phyloP scores from a whole-genome alignment of 2,113 vertebrate species.

The Trinectes maculatus region DNA sequence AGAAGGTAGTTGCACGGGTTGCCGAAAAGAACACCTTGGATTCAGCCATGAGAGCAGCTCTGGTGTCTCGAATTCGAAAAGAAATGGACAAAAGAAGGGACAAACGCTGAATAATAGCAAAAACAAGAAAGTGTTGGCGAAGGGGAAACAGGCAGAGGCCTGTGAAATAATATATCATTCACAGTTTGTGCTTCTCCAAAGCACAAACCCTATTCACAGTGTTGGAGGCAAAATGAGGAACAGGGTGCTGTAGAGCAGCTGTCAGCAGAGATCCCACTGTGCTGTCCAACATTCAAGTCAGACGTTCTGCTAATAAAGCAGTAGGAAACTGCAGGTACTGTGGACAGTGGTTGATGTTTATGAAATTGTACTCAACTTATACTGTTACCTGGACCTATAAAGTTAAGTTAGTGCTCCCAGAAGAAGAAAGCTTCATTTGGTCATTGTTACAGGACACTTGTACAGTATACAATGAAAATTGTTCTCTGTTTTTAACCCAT shows the following conservation, averaged over 20 bases:
- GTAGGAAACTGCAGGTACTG: constrained; percentile 20
- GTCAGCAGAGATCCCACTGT: constrained; percentile 24
- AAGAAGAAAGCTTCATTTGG: too few species aligned
- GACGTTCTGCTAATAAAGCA: constrained; percentile 2
- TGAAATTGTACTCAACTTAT: constrained; percentile 3
- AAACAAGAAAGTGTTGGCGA: constrained; percentile 4
- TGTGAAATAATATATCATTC: constrained; percentile 10
- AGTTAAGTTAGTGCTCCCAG: constrained; percentile 4
- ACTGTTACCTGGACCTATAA: constrained; percentile 38
- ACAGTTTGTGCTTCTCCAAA: constrained; percentile 12
- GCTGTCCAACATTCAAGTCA: constrained; percentile 3
- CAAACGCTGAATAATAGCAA: constrained; percentile 76
- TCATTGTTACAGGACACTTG: too few species aligned
- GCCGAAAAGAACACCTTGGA: constrained; percentile 86
- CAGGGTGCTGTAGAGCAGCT: constrained; percentile 14
- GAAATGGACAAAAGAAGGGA: constrained; percentile 88
- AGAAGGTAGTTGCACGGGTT: constrained; percentile 84
- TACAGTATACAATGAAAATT: too few species aligned
- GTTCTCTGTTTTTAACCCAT: too few species aligned
- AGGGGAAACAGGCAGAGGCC: background rate
- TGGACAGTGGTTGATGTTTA: constrained; percentile 22
- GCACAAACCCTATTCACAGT: constrained; percentile 8
- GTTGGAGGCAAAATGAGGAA: constrained; percentile 4
- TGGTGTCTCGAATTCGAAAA: constrained; percentile 83
- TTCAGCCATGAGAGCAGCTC: constrained; percentile 83